Evolutionary conservation across 2,888 invertebrate genomes (phyloP).

Genomic region (Noctua janthina): DNA sequence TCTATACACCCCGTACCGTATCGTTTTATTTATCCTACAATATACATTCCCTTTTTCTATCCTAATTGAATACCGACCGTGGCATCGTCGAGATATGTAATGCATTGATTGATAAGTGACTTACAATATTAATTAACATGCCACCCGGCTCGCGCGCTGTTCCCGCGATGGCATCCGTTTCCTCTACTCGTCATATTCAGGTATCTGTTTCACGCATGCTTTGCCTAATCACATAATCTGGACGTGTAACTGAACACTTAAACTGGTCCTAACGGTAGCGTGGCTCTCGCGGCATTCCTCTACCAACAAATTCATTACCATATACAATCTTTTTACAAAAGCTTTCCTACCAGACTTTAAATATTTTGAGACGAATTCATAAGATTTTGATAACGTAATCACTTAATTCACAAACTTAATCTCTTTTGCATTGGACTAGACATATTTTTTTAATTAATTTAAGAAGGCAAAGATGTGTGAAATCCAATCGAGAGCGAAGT

Average conservation of each 20-base stretch:
- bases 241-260: slow-evolving; percentile 89
- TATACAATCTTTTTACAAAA: slow-evolving; percentile 81
- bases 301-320: slow-evolving; percentile 77
- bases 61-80: slow-evolving; percentile 75
- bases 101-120: slow-evolving; percentile 71
- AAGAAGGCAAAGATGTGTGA: slow-evolving; percentile 89
- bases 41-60: slow-evolving; percentile 70
- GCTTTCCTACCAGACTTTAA: slow-evolving; percentile 78
- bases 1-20: slow-evolving; percentile 60
- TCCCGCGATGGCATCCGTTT: slow-evolving; percentile 60
- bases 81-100: slow-evolving; percentile 80
- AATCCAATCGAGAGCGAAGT: slow-evolving; percentile 84
- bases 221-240: slow-evolving; percentile 88
- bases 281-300: slow-evolving; percentile 74
- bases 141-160: slow-evolving; percentile 62
- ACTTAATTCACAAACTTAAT: slow-evolving; percentile 88
- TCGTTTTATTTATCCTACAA: slow-evolving; percentile 65
- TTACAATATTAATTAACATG: slow-evolving; percentile 70
- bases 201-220: slow-evolving; percentile 87
- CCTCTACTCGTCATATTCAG: slow-evolving; percentile 78
- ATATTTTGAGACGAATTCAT: slow-evolving; percentile 74
- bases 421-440: slow-evolving; percentile 90
- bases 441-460: slow-evolving; percentile 87
- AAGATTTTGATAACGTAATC: slow-evolving; percentile 76
- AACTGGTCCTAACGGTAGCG: slow-evolving; percentile 85